Conservation (phyloP, 2,888 invertebrate species). For the Prosopocoilus inquinatus region DNA sequence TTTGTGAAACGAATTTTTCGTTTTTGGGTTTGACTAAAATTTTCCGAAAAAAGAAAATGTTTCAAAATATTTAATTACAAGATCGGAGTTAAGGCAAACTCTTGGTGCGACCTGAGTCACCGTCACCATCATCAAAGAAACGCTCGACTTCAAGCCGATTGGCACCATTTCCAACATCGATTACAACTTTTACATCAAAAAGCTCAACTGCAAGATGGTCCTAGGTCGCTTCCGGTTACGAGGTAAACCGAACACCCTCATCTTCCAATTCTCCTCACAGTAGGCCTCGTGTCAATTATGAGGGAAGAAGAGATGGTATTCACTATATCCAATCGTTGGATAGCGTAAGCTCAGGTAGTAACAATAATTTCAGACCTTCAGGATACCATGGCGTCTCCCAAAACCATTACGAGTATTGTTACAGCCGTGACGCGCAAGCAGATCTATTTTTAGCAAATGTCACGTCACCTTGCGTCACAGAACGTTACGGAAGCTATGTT, state of each 20-base stretch:
- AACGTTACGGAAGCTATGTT: too few relatives aligned
- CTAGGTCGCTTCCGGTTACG: too few relatives aligned
- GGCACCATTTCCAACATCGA: slow-evolving; percentile 59
- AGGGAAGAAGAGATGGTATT: not conserved
- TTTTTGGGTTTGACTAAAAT: too few relatives aligned
- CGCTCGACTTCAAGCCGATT: slow-evolving; percentile 52
- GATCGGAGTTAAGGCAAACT: slow-evolving; percentile 61
- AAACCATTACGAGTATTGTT: too few relatives aligned
- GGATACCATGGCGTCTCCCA: not conserved
- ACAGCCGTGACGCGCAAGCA: too few relatives aligned
- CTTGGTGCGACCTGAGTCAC: slow-evolving; percentile 58
- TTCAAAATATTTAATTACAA: slow-evolving; percentile 52
- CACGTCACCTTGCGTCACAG: too few relatives aligned
- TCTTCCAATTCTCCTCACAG: not conserved
- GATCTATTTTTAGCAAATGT: too few relatives aligned
- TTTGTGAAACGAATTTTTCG: too few relatives aligned
- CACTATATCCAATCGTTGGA: not conserved
- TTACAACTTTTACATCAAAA: slow-evolving; percentile 58
- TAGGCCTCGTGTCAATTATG: slow-evolving; percentile 24
- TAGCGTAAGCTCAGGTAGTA: not conserved
- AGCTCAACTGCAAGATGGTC: too few relatives aligned
- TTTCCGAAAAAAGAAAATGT: not conserved
- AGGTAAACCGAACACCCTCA: not conserved
- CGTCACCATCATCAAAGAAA: slow-evolving; percentile 51
- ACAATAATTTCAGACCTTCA: not conserved